Percentiles rank a stretch among this genome's conserved stretches.
Conservation (phyloP, 1,140 invertebrate genomes). For the Drosophila mauritiana region DNA sequence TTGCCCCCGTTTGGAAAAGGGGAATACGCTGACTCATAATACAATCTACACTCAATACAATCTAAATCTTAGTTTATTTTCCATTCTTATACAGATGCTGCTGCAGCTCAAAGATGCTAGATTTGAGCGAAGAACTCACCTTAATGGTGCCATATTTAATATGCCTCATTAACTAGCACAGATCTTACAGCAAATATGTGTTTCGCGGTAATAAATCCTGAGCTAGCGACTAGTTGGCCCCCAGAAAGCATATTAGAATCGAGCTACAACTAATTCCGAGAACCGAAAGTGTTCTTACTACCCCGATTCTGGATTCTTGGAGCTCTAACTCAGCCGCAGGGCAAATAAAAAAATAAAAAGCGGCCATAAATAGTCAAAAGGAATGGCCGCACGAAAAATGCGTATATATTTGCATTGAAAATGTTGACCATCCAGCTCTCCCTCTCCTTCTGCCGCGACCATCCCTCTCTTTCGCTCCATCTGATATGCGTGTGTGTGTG, state of each 20-base stretch:
- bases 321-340: constrained; percentile 6
- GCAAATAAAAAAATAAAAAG: constrained; percentile 36
- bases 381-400: constrained; percentile 39
- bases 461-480: constrained; percentile 4
- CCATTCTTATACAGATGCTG: too few species aligned
- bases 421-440: constrained; percentile 54
- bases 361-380: constrained; percentile 61
- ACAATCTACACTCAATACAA: too few species aligned
- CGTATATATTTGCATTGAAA: constrained; percentile 81
- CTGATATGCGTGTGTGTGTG: constrained; percentile 21
- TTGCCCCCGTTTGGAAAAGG: constrained; percentile 13
- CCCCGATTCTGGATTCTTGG: constrained; percentile 6
- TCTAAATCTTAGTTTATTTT: too few species aligned
- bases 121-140: not conserved
- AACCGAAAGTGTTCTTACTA: constrained; percentile 50
- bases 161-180: too few species aligned
- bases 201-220: constrained; percentile 7
- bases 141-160: constrained; percentile 1
- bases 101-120: too few species aligned
- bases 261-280: constrained; percentile 28
- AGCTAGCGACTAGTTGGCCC: not conserved
- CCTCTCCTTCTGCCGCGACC: not conserved
- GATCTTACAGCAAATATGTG: constrained; percentile 1
- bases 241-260: constrained; percentile 17
- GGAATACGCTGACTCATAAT: constrained; percentile 38